A percentile compares a stretch with the other conserved stretches of the same genome.
Evolutionary conservation across 1,140 invertebrate genomes (phyloP).

Genomic region (Plutomurus gul): DNA sequence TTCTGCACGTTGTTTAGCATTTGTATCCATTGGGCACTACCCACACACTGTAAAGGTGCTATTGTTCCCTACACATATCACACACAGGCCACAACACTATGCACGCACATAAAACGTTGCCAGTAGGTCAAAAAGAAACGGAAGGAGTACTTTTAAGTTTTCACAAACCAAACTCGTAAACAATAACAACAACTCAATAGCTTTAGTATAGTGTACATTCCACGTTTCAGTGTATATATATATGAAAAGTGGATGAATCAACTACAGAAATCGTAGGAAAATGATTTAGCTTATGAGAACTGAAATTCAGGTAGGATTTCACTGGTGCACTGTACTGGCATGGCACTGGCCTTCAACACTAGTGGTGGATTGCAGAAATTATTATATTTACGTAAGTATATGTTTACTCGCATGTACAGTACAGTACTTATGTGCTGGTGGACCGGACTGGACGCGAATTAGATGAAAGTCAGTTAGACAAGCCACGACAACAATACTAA

Average conservation of each 20-base stretch:
- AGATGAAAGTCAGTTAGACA: background rate
- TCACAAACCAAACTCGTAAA: constrained; percentile 3
- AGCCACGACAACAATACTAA: background rate
- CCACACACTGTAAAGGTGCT: too few relatives aligned
- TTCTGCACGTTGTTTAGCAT: background rate
- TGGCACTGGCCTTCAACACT: too few relatives aligned
- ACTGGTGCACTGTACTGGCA: too few relatives aligned
- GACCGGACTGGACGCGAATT: background rate
- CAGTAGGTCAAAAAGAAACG: background rate
- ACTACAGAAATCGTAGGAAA: background rate
- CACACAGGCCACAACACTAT: background rate
- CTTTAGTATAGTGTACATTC: background rate
- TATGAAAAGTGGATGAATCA: too few relatives aligned
- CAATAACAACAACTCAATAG: background rate
- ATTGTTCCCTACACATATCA: too few relatives aligned
- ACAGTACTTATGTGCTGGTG: too few relatives aligned
- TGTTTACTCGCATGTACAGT: background rate
- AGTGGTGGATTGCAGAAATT: background rate
- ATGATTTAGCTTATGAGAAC: too few relatives aligned
- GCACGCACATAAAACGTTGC: background rate
- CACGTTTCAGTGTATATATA: background rate
- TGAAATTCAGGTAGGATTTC: too few relatives aligned
- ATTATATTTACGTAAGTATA: background rate
- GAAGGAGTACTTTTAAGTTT: background rate
- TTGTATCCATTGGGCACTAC: too few relatives aligned